A percentile compares a stretch with the other conserved stretches of the same genome.
These are phyloP conservation scores for Empidonax traillii DNA, from an alignment of 2,113 vertebrate species.

Conservation along the genomic window DNA sequence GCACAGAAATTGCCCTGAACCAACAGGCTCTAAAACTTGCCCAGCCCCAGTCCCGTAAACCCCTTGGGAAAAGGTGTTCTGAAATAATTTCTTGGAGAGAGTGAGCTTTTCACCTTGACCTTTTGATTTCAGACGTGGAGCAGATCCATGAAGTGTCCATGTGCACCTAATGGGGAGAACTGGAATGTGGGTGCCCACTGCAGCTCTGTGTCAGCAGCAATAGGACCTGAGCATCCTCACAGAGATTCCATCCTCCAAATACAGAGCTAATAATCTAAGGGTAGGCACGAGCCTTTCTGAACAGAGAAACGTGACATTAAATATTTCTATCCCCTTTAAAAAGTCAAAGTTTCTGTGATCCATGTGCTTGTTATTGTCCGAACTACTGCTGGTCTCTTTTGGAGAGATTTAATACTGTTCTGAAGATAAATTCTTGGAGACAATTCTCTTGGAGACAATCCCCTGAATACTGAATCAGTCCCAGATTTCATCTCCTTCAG, in stretches of 20 bases:
- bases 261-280: background rate
- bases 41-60: background rate
- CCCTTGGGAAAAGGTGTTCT: background rate
- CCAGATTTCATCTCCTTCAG: background rate
- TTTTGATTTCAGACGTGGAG: background rate
- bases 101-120: background rate
- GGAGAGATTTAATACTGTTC: background rate
- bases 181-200: background rate
- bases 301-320: background rate
- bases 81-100: background rate
- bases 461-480: rapidly evolving
- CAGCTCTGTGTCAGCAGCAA: background rate
- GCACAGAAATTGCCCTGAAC: background rate
- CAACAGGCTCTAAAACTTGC: background rate
- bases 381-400: background rate
- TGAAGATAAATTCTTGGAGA: background rate
- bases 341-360: background rate
- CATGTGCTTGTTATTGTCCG: background rate
- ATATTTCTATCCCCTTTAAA: background rate
- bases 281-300: background rate
- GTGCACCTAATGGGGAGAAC: background rate
- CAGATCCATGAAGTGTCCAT: background rate
- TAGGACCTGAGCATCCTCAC: background rate
- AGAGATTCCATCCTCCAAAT: background rate
- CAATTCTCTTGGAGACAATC: background rate